Conservation (phyloP, 2,797 vertebrate genomes). For the Acanthiza pusilla region DNA sequence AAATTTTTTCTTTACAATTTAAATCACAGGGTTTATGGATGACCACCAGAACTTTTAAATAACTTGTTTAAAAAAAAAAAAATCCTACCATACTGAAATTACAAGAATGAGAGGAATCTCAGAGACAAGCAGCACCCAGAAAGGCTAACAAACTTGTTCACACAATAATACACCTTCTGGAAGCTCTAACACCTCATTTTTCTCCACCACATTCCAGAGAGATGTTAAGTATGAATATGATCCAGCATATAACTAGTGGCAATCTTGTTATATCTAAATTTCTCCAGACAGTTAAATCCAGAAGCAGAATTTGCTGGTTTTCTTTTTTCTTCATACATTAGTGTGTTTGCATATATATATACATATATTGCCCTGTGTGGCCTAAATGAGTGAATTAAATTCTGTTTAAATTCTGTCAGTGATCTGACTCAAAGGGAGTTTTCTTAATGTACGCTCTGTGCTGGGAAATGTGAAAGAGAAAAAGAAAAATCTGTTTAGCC, state of each 20-base stretch:
- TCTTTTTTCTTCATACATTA: neutral
- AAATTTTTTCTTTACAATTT: neutral
- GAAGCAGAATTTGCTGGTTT: neutral
- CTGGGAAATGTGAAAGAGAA: neutral
- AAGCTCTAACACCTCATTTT: neutral
- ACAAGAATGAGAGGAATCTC: neutral
- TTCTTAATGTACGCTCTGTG: neutral
- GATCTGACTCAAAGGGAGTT: neutral
- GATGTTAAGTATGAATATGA: neutral
- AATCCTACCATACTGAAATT: neutral
- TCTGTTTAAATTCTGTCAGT: neutral
- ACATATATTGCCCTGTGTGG: neutral
- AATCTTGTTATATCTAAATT: neutral
- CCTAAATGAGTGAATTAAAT: neutral
- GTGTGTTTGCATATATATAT: neutral
- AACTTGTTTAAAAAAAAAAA: neutral
- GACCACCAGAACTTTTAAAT: neutral
- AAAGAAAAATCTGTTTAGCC: neutral
- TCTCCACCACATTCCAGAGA: neutral
- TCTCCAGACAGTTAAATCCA: neutral
- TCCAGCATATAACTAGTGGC: neutral
- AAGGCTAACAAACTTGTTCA: neutral
- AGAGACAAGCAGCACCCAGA: neutral
- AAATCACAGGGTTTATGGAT: neutral
- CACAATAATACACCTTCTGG: neutral